phyloP scores from a whole-genome alignment of 2,888 invertebrate genomes.

The Troides oblongomaculatus region DNA sequence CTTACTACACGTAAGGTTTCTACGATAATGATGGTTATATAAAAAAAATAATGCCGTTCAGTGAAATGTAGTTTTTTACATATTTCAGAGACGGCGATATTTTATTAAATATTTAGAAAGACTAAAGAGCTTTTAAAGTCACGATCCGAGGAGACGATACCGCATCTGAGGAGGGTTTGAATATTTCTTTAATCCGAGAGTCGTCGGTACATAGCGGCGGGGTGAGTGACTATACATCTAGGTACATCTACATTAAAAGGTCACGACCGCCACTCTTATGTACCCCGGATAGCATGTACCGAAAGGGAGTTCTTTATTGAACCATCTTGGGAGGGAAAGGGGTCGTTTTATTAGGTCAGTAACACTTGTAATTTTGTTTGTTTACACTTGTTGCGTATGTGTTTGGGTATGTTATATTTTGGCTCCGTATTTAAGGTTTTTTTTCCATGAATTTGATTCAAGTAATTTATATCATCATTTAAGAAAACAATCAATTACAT shows the following conservation, averaged over 20 bases:
- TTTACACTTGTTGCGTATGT: slow-evolving; percentile 56
- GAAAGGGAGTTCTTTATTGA: slow-evolving; percentile 78
- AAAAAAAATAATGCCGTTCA: too few relatives aligned
- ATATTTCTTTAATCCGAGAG: slow-evolving; percentile 53
- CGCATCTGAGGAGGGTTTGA: slow-evolving; percentile 45
- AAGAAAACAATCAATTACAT: too few relatives aligned
- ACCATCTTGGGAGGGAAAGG: slow-evolving; percentile 72
- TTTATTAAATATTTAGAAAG: too few relatives aligned
- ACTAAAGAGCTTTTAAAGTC: slow-evolving; percentile 3
- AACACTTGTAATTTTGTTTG: slow-evolving; percentile 68
- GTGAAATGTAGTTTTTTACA: too few relatives aligned
- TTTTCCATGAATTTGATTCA: too few relatives aligned
- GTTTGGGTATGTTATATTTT: slow-evolving; percentile 34
- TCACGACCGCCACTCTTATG: slow-evolving; percentile 73
- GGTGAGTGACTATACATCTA: slow-evolving; percentile 54
- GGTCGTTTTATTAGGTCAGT: slow-evolving; percentile 78
- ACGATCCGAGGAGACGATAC: slow-evolving; percentile 28
- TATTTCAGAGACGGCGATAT: too few relatives aligned
- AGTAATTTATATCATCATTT: too few relatives aligned
- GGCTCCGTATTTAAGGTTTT: slow-evolving; percentile 21
- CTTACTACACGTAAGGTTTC: too few relatives aligned
- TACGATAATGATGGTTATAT: too few relatives aligned
- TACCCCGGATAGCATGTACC: slow-evolving; percentile 66
- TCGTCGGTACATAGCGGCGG: slow-evolving; percentile 54
- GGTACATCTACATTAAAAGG: slow-evolving; percentile 66